Conservation (phyloP, 2,888 invertebrate genomes). For the Heliconius aoede region DNA sequence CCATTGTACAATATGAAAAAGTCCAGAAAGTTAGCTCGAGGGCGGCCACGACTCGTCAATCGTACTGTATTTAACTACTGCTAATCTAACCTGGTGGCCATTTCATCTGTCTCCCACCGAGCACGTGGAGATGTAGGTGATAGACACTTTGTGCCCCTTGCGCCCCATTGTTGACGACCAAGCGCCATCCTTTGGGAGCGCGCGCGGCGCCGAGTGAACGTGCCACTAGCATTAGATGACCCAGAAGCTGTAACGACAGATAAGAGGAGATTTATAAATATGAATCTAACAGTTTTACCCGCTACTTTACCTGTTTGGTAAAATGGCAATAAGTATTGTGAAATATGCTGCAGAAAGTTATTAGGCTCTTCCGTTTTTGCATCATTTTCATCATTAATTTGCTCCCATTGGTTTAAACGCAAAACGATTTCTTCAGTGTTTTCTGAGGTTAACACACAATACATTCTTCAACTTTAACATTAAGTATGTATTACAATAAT, state of each 20-base stretch:
- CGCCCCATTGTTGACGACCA: constrained; percentile 91
- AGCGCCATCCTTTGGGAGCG: constrained; percentile 87
- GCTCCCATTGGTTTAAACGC: too few relatives aligned
- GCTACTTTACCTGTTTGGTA: too few relatives aligned
- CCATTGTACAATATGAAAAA: background rate
- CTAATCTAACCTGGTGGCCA: constrained; percentile 87
- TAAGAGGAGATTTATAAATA: background rate
- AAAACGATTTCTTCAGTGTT: too few relatives aligned
- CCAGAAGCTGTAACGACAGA: constrained; percentile 83
- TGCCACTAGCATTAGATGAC: constrained; percentile 88
- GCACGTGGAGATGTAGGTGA: constrained; percentile 92
- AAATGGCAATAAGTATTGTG: too few relatives aligned
- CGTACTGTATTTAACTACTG: background rate
- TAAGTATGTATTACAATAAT: too few relatives aligned
- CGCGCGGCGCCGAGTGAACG: constrained; percentile 85
- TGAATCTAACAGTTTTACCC: background rate
- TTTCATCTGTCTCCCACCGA: constrained; percentile 90
- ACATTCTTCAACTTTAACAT: too few relatives aligned
- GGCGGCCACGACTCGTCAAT: background rate
- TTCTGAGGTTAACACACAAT: too few relatives aligned
- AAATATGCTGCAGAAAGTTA: too few relatives aligned
- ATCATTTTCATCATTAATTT: too few relatives aligned
- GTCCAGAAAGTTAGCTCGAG: background rate
- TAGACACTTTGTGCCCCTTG: constrained; percentile 93
- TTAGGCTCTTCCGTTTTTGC: too few relatives aligned